These are phyloP conservation scores for Diadema setosum DNA, from an alignment of 35 echinoderm and acorn worm genomes.

Conservation along the genomic window DNA sequence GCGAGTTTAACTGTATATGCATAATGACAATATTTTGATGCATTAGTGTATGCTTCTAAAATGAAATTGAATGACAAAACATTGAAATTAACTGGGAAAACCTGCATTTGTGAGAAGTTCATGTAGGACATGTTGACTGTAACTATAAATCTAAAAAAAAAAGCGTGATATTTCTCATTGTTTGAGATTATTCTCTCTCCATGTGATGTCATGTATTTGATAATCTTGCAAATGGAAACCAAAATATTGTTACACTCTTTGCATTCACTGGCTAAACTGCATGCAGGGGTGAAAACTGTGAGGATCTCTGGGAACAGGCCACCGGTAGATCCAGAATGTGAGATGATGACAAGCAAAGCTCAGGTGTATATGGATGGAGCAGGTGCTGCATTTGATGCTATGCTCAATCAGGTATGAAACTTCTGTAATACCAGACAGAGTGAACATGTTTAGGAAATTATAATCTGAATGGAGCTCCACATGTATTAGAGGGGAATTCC, in stretches of 20 bases:
- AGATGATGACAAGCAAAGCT: conserved; percentile 54
- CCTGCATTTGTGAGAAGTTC: not conserved
- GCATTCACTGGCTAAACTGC: too few relatives aligned
- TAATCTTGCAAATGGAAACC: not conserved
- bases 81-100: too few relatives aligned
- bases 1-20: too few relatives aligned
- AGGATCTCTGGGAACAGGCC: conserved; percentile 60
- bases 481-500: too few relatives aligned
- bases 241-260: too few relatives aligned
- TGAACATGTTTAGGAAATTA: too few relatives aligned
- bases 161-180: not conserved
- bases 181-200: not conserved
- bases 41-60: too few relatives aligned
- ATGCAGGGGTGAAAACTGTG: conserved; percentile 79
- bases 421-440: too few relatives aligned
- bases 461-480: too few relatives aligned
- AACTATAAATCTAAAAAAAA: not conserved
- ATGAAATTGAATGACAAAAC: too few relatives aligned
- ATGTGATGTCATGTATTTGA: too few relatives aligned
- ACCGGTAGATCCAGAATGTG: conserved; percentile 77
- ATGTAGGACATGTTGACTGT: not conserved
- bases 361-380: conserved; percentile 74
- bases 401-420: conserved; percentile 98
- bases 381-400: conserved; percentile 74
- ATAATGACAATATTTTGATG: too few relatives aligned